These are phyloP conservation scores for Brachylomia viminalis DNA, from an alignment of 2,888 invertebrate genomes.

Conservation along the genomic window DNA sequence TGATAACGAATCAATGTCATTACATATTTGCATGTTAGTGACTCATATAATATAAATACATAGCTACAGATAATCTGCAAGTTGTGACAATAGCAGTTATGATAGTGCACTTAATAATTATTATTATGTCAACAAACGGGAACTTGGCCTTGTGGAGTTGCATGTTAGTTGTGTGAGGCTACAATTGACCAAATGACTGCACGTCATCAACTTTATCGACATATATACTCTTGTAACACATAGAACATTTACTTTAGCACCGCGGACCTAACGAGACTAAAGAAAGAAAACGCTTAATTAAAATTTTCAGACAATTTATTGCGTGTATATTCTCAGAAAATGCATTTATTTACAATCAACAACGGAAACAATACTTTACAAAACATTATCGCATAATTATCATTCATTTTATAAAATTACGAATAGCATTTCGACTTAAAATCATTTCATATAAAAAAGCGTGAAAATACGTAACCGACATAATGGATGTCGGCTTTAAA, in stretches of 20 bases:
- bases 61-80: constrained; percentile 90
- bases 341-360: constrained; percentile 90
- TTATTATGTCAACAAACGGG: constrained; percentile 88
- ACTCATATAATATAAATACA: constrained; percentile 90
- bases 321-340: constrained; percentile 88
- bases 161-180: constrained; percentile 90
- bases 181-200: constrained; percentile 85
- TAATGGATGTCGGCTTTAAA: constrained; percentile 80
- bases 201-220: constrained; percentile 90
- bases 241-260: constrained; percentile 61
- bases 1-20: constrained; percentile 85
- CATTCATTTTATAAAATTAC: constrained; percentile 82
- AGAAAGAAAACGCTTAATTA: constrained; percentile 84
- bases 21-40: constrained; percentile 91
- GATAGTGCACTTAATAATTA: constrained; percentile 88
- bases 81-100: constrained; percentile 89
- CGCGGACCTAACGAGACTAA: constrained; percentile 79
- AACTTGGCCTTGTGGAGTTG: constrained; percentile 91
- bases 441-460: constrained; percentile 84
- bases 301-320: constrained; percentile 90
- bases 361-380: constrained; percentile 88
- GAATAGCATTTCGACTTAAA: constrained; percentile 84
- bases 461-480: constrained; percentile 87
- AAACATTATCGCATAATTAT: constrained; percentile 82
- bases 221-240: constrained; percentile 72